Evolutionary conservation across 2,888 invertebrate species (phyloP), one percentile per base, ranked within the genome.

Genomic region (Mystacides longicornis): DNA sequence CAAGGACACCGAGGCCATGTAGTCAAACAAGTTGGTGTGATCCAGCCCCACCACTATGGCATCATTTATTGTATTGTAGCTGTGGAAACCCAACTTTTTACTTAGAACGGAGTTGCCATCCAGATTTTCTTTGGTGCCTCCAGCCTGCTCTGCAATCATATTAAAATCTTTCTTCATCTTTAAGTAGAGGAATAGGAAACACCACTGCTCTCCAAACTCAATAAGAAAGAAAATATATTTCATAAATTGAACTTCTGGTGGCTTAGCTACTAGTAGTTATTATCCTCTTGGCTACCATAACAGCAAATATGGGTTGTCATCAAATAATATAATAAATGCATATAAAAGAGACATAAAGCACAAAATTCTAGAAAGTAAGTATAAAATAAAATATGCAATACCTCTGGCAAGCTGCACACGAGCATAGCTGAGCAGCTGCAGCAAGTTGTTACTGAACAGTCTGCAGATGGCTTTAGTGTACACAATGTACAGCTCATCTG

Each of bases 21-120:
- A 91, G 69, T 95, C 94, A 73, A 92, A 96, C 1, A 85, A 83
- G 65, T 83, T 89, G 63, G 85, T 82, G 18, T 81, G 79, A 65
- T 79, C 84, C 23, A 84, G 74, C 0, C 90, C 89, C 50, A 90
- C 82, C 9, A 87, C 83, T 48, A 87, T 83, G 64, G 86, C 86
- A 71, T 95, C 95, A 62, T 83, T 81, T 1, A 89, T 79, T 48
- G 79, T 73, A 51, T 86, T 85, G 65, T 88, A 87, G 60, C 86
- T 87, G 58, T 81, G 79, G 66, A 93, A 89, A n/a, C 83, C 82
- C 87, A 92, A 94, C 72, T 94, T 96, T 66, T 89, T 87, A 65
- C 87, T 87, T 14, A 80, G 80, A 52, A 94, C 72, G 56, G 80
- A 84, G 54, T 82, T 81, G 27, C 81, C 80, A 1, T 79, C 69